Base-by-base conservation (phyloP, 2,888 invertebrate species). In the Trypoxylon attenuatum region DNA sequence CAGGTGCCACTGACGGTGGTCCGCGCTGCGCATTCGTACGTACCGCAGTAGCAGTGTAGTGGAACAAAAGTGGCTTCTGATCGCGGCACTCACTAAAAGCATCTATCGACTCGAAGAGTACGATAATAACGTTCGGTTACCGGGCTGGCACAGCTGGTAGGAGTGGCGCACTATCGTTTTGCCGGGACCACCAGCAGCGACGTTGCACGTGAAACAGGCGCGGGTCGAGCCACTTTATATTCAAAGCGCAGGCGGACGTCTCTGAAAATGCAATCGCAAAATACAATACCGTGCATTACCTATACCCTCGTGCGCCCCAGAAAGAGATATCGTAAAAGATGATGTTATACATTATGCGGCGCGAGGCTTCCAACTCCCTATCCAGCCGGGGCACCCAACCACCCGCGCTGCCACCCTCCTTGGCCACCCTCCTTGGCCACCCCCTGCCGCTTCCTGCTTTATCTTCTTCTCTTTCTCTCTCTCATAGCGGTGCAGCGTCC, bases 241-340 rank as follows among this genome's bases (percentile, higher is more conserved):
- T 85, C 84, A 85, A 85, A 84, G 80, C 79, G 82, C 79, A 73
- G 78, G 77, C 82, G 81, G 81, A 82, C 83, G 82, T 85, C 82
- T 83, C 80, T 80, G 84, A 84, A 84, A 86, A 86, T 84, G 84
- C 85, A 85, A 85, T 86, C 83, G 84, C 83, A 84, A 83, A 84
- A 84, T 84, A 84, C 86, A 85, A 85, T 84, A 84, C 81, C 81
- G 74, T 82, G 80, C 81, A 82, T 82, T 84, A 83, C 83, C 80
- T 80, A 81, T 82, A 82, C 74, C 73, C 79, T 63, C 56, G 62
- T 64, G 64, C 75, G 73, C 73, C 69, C 69, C 65, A 71, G 76
- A 78, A 81, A 81, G 80, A 82, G 80, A 81, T 84, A 82, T 83
- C 84, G 80, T 84, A 85, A 84, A 85, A 82, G 82, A 84, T 84